These are phyloP conservation scores for Nowickia ferox DNA, from an alignment of 2,888 invertebrate genomes.

Conservation along the genomic window DNA sequence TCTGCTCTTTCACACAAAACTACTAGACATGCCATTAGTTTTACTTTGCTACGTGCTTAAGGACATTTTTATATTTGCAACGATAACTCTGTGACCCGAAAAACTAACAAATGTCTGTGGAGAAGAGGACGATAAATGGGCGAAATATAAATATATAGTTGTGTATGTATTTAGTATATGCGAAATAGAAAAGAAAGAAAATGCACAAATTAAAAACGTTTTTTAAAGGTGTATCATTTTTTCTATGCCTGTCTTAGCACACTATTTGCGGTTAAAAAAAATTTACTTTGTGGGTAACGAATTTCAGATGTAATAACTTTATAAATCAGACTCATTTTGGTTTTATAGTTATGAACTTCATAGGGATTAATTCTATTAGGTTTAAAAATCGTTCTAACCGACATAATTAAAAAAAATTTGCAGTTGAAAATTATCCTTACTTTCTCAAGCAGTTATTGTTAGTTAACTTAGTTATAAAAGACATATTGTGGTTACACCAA, in stretches of 20 bases:
- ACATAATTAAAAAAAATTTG: too few relatives aligned
- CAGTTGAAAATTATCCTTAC: too few relatives aligned
- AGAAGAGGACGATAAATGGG: background rate
- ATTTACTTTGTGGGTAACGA: background rate
- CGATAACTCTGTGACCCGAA: conserved; percentile 66
- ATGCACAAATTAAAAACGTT: conserved; percentile 52
- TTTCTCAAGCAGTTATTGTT: too few relatives aligned
- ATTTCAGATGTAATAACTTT: background rate
- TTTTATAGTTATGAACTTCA: background rate
- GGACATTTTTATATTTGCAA: conserved; percentile 61
- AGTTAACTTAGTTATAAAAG: too few relatives aligned
- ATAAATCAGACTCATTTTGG: background rate
- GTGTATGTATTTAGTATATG: too few relatives aligned
- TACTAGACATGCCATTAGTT: conserved; percentile 64
- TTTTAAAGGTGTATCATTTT: background rate
- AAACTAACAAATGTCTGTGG: conserved; percentile 9
- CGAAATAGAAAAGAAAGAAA: conserved; percentile 35
- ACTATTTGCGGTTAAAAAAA: background rate
- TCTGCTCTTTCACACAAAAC: conserved; percentile 57
- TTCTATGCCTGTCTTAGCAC: background rate
- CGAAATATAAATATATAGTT: conserved; percentile 9
- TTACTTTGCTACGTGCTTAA: conserved; percentile 71
- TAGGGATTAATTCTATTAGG: too few relatives aligned
- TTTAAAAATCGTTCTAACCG: too few relatives aligned
- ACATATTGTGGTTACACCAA: too few relatives aligned